Evolutionary conservation across 2,797 vertebrate genomes (phyloP).

Genomic region (Urocyon cinereoargenteus): DNA sequence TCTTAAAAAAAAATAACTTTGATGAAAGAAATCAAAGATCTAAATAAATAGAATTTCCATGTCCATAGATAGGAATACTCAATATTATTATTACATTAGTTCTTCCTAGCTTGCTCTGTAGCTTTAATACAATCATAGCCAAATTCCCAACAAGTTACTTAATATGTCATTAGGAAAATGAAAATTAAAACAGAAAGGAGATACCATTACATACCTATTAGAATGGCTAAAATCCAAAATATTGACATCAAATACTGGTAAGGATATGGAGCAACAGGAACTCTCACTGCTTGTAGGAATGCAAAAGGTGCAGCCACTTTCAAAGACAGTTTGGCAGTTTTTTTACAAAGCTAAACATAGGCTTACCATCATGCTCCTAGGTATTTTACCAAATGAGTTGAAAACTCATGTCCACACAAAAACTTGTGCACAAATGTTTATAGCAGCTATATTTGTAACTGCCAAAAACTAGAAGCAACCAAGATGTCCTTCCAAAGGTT

Average conservation of each 20-base stretch:
- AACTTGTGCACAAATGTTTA: neutral
- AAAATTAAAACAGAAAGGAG: conserved; percentile 20
- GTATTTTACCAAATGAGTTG: conserved; percentile 24
- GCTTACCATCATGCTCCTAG: neutral
- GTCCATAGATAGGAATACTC: neutral
- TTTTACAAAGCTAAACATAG: conserved; percentile 45
- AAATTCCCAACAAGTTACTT: conserved; percentile 17
- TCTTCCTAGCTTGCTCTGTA: conserved; percentile 8
- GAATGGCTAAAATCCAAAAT: neutral
- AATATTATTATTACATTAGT: neutral
- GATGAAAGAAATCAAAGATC: neutral
- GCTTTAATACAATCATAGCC: neutral
- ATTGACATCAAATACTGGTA: neutral
- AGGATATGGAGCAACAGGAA: neutral
- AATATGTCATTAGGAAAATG: neutral
- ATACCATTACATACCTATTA: neutral
- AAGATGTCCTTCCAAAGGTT: neutral
- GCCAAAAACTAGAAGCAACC: neutral
- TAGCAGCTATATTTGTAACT: conserved; percentile 47
- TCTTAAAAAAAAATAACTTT: neutral
- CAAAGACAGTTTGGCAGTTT: neutral
- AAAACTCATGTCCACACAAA: neutral
- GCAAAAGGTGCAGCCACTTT: neutral
- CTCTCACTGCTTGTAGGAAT: neutral
- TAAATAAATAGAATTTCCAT: neutral